Evolutionary conservation across 1,140 invertebrate genomes (phyloP).

Genomic region (Phthorimaea operculella): DNA sequence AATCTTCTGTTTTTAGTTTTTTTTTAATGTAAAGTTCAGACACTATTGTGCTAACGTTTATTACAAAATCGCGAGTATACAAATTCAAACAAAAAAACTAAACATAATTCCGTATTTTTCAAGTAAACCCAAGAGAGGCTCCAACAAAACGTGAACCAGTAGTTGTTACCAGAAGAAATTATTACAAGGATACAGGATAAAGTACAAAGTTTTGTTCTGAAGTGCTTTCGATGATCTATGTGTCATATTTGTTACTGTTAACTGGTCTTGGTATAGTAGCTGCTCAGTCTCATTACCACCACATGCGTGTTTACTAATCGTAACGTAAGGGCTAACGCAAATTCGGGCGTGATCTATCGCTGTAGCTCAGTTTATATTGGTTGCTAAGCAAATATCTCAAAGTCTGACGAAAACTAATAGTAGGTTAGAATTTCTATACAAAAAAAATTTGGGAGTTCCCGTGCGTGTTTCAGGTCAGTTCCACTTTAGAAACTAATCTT

Average conservation of each 20-base stretch:
- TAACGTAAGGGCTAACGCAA: no score
- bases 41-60: no score
- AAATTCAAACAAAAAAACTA: no score
- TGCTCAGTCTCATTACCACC: slow-evolving; percentile 35
- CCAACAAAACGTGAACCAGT: slow-evolving; percentile 45
- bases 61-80: no score
- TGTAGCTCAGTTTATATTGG: no score
- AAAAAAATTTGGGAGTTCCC: no score
- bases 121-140: slow-evolving; percentile 55
- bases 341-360: no score
- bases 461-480: no score
- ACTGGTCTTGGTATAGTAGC: slow-evolving; percentile 63
- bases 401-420: no score
- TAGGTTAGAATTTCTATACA: no score
- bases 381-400: no score
- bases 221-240: slow-evolving; percentile 44
- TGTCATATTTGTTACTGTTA: slow-evolving; percentile 41
- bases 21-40: background rate
- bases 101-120: slow-evolving; percentile 41
- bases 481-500: no score
- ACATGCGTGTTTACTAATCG: slow-evolving; percentile 42
- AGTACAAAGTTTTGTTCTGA: slow-evolving; percentile 45
- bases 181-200: slow-evolving; percentile 42
- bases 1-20: slow-evolving; percentile 9
- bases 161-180: slow-evolving; percentile 31